Evolutionary conservation across 2,888 invertebrate species (phyloP).

Genomic region (Leptinotarsa tumamoca): DNA sequence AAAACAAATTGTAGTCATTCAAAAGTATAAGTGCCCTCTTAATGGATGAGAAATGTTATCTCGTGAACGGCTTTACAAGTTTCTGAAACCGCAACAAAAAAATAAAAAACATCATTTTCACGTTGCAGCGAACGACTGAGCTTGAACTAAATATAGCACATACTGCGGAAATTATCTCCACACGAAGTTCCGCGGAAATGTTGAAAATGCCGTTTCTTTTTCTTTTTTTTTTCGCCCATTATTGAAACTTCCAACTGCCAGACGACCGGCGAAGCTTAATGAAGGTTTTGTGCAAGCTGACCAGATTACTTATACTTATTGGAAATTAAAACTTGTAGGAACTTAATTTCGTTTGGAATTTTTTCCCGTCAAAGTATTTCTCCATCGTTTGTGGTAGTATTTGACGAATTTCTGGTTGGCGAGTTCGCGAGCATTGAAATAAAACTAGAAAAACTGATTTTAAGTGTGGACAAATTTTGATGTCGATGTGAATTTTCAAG

Average conservation of each 20-base stretch:
- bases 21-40: no score
- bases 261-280: slow-evolving; percentile 18
- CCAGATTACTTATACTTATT: slow-evolving; percentile 4
- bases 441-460: no score
- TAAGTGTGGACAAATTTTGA: no score
- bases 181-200: slow-evolving; percentile 23
- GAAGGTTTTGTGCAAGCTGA: slow-evolving; percentile 11
- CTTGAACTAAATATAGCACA: slow-evolving; percentile 19
- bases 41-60: background rate
- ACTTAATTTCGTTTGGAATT: background rate
- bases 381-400: background rate
- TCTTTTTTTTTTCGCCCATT: background rate
- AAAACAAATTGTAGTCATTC: no score
- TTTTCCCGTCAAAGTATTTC: background rate
- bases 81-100: background rate
- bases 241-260: slow-evolving; percentile 19
- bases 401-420: background rate
- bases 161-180: slow-evolving; percentile 27
- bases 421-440: no score
- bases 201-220: slow-evolving; percentile 1
- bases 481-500: no score
- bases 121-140: slow-evolving; percentile 5
- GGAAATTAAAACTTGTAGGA: background rate
- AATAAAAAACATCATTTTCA: slow-evolving; percentile 12
- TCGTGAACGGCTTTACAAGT: background rate